These are phyloP conservation scores for Pteruthius melanotis DNA, from an alignment of 2,113 vertebrate genomes.

Conservation along the genomic window DNA sequence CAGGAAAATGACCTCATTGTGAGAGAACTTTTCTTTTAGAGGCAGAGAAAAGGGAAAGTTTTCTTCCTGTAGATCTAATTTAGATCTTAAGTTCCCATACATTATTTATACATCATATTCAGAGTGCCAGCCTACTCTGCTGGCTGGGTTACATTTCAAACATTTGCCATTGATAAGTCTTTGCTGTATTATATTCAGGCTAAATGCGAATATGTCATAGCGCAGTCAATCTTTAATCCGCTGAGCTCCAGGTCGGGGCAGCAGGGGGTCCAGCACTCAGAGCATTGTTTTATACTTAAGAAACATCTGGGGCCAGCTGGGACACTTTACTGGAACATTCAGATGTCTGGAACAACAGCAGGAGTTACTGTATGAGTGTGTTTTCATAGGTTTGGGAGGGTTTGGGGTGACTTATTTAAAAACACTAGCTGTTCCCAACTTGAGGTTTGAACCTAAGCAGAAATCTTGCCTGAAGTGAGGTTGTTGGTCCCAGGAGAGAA, in stretches of 20 bases:
- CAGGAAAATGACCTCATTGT: conserved; percentile 35
- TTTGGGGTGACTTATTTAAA: conserved; percentile 67
- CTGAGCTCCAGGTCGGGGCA: conserved; percentile 34
- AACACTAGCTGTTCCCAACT: conserved; percentile 65
- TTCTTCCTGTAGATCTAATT: conserved; percentile 50
- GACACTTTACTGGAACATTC: conserved; percentile 57
- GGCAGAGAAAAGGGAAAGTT: conserved; percentile 35
- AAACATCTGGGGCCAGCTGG: conserved; percentile 65
- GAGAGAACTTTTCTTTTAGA: conserved; percentile 38
- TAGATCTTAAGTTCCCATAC: conserved; percentile 30
- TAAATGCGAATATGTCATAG: conserved; percentile 51
- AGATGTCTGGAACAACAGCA: conserved; percentile 56
- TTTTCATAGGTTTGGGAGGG: conserved; percentile 57
- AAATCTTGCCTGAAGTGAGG: conserved; percentile 65
- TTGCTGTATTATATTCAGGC: conserved; percentile 47
- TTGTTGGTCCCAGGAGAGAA: conserved; percentile 52
- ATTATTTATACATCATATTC: conserved; percentile 55
- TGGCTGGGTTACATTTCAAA: conserved; percentile 56
- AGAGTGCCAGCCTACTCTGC: conserved; percentile 16
- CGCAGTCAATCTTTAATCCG: conserved; percentile 55
- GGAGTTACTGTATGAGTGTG: conserved; percentile 41
- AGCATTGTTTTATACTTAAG: conserved; percentile 48
- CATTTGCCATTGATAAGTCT: conserved; percentile 58
- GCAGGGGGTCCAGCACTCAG: conserved; percentile 39
- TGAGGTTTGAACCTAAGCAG: conserved; percentile 71